Conservation (phyloP, 2,797 vertebrate genomes). For the Oreonectes daqikongensis region DNA sequence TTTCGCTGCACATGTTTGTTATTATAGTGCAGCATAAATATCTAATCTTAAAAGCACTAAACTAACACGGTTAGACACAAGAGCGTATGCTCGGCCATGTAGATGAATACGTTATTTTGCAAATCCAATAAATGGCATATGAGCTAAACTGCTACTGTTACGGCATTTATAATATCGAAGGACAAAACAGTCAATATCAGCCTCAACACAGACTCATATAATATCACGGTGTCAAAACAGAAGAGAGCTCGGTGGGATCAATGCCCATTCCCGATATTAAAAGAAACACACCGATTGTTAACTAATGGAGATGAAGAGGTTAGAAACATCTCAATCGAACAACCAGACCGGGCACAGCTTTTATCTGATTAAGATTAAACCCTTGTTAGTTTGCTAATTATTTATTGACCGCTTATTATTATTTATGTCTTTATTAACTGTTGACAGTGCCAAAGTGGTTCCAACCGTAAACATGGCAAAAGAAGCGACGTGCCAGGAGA, state of each 20-base stretch:
- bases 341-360: conserved; percentile 72
- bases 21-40: conserved; percentile 33
- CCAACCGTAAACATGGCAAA: conserved; percentile 30
- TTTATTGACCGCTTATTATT: conserved; percentile 56
- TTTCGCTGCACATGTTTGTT: conserved; percentile 3
- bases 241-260: conserved; percentile 68
- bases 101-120: conserved; percentile 84
- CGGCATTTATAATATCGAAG: conserved; percentile 86
- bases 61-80: conserved; percentile 62
- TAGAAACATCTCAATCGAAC: conserved; percentile 73
- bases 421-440: conserved; percentile 55
- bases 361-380: conserved; percentile 82
- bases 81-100: conserved; percentile 64
- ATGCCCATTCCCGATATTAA: conserved; percentile 85
- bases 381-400: conserved; percentile 81
- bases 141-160: conserved; percentile 82
- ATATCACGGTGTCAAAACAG: conserved; percentile 79
- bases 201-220: conserved; percentile 89
- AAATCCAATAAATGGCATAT: conserved; percentile 89
- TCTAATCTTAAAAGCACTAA: conserved; percentile 26
- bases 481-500: conserved; percentile 54
- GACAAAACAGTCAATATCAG: conserved; percentile 84
- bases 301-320: conserved; percentile 88
- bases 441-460: conserved; percentile 54
- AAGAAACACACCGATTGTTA: conserved; percentile 87